A percentile compares a stretch with the other conserved stretches of the same genome.
Conservation (phyloP, 2,888 invertebrate species). For the Fragum sueziense region DNA sequence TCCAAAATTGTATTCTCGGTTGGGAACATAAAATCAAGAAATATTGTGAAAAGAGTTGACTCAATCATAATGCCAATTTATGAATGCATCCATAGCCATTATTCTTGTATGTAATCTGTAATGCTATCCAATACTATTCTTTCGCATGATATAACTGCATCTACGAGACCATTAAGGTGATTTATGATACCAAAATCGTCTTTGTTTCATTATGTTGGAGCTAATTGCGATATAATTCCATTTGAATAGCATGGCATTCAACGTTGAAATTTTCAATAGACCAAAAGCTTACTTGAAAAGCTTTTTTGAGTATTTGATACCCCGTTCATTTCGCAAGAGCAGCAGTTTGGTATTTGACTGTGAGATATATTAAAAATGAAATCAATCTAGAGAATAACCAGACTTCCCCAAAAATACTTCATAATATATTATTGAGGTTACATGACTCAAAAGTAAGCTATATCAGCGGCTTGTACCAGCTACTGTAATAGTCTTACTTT, state of each 20-base stretch:
- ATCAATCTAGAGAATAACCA: too few relatives aligned
- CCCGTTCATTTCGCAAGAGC: too few relatives aligned
- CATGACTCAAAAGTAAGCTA: too few relatives aligned
- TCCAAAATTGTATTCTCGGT: neutral
- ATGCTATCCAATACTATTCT: constrained; percentile 8
- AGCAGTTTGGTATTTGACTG: too few relatives aligned
- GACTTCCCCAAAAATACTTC: too few relatives aligned
- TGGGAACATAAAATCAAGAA: neutral
- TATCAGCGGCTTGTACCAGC: too few relatives aligned
- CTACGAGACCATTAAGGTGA: constrained; percentile 8
- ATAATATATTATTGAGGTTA: too few relatives aligned
- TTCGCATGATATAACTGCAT: constrained; percentile 15
- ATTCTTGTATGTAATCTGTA: neutral
- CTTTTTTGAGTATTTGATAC: too few relatives aligned
- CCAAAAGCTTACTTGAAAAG: too few relatives aligned
- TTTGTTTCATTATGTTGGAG: constrained; percentile 14
- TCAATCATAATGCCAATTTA: constrained; percentile 3
- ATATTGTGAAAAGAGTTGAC: too few relatives aligned
- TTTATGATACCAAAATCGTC: constrained; percentile 8
- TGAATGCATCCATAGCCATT: constrained; percentile 6
- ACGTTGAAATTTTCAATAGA: neutral
- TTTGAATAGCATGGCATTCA: constrained; percentile 12
- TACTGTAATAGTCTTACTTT: too few relatives aligned
- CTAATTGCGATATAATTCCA: neutral
- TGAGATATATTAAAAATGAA: too few relatives aligned